Base-by-base conservation (phyloP, 2,797 vertebrate species). In the Peromyscus eremicus region DNA sequence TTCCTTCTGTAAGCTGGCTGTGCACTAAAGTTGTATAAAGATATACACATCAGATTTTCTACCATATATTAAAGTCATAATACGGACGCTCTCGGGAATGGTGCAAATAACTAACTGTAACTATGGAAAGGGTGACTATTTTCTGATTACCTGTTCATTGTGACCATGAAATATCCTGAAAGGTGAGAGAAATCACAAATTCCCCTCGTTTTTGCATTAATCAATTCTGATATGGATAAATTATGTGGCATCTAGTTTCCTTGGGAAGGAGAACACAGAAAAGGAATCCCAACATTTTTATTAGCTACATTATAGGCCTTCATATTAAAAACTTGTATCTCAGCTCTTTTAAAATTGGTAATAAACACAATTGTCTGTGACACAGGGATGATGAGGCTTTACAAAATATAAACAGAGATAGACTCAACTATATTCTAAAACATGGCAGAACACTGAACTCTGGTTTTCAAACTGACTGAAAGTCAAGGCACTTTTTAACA, bases 21-120 rank as follows among this genome's bases (percentile, higher is more conserved):
- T 89, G 96, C 92, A 92, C 37, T 76, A 9, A 89, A 95, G 89
- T 96, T 60, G 90, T 94, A 37, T 70, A n/a, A 88, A 80, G 49
- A 94, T 60, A 5, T 19, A 46, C 43, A 86, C 92, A 46, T 73
- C 37, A 83, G 79, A 94, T 2, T 25, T 46, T 71, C 10, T 96
- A 52, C 40, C 23, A 81, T 49, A 79, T 75, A 46, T 73, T 87
- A 34, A 96, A 97, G 32, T 46, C 92, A 3, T 60, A 94, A 66
- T 80, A 4, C 13, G 68, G 14, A 97, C 79, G 57, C 68, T 62
- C 84, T 90, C 88, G 94, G 70, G 96, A 57, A 9, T 80, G 14
- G 71, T 3, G 7, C 13, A 71, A n/a, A 23, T 55, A 80, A 55
- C 2, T 76, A 49, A 52, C 8, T 73, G 34, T 6, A 62, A 80